Percentiles rank a stretch among this genome's conserved stretches.
These are phyloP conservation scores for Phaethon lepturus DNA, from an alignment of 2,113 vertebrate species.

Conservation along the genomic window DNA sequence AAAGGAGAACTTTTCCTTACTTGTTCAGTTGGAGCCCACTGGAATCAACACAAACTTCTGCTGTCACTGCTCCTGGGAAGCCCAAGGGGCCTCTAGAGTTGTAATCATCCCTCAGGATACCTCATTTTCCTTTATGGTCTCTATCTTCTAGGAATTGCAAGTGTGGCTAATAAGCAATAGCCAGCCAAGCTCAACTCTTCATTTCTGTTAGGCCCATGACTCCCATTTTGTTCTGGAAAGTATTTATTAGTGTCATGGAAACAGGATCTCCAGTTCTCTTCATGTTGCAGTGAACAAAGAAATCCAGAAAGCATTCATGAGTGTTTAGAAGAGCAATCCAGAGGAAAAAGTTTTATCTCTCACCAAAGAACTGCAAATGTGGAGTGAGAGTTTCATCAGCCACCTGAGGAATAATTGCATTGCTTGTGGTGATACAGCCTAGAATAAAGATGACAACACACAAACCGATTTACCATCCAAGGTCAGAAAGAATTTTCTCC, in stretches of 20 bases:
- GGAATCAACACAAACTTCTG: slow-evolving; percentile 42
- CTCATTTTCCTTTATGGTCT: slow-evolving; percentile 7
- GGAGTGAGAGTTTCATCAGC: background rate
- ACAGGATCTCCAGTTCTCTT: background rate
- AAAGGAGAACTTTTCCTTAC: slow-evolving; percentile 38
- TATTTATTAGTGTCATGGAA: background rate
- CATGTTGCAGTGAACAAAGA: background rate
- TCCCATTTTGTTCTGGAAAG: background rate
- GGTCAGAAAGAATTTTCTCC: background rate
- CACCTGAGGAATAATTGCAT: background rate
- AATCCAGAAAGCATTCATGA: background rate
- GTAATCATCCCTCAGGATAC: slow-evolving; percentile 23
- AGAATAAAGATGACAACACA: background rate
- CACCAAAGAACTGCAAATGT: background rate
- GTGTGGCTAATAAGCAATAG: background rate
- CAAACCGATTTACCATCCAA: background rate
- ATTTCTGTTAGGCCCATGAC: background rate
- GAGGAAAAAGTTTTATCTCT: background rate
- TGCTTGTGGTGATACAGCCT: background rate
- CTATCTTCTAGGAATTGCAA: background rate
- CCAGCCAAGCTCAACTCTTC: background rate
- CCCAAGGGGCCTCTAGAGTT: slow-evolving; percentile 33
- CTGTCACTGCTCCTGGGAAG: slow-evolving; percentile 68
- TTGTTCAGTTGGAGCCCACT: slow-evolving; percentile 39
- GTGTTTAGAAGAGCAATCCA: background rate